Evolutionary conservation across 2,113 vertebrate genomes (phyloP).

Genomic region (Ictidomys tridecemlineatus): DNA sequence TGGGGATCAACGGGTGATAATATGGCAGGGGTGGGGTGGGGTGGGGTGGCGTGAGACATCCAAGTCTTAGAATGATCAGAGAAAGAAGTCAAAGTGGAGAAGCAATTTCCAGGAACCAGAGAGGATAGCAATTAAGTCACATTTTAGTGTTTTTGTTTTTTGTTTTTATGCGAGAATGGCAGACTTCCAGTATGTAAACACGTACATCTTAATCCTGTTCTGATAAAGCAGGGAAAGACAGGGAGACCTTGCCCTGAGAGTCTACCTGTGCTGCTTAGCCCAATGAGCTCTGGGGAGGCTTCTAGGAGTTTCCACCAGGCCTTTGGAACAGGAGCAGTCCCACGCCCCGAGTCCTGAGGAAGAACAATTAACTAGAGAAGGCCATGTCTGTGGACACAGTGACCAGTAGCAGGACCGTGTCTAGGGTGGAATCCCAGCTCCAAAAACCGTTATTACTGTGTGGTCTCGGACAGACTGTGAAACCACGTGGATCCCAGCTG

Average conservation of each 20-base stretch:
- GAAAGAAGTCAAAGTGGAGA: neutral
- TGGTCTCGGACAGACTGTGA: neutral
- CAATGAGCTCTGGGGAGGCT: neutral
- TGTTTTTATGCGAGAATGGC: neutral
- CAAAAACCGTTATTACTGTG: neutral
- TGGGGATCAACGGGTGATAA: neutral
- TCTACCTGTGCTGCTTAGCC: too few species aligned
- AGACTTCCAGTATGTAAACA: neutral
- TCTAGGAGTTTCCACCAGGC: neutral
- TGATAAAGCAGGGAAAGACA: neutral
- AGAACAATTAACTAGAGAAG: neutral
- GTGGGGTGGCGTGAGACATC: neutral
- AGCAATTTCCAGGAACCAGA: constrained; percentile 16
- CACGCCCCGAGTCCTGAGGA: neutral
- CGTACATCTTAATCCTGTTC: neutral
- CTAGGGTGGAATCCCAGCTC: neutral
- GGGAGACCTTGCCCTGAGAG: neutral
- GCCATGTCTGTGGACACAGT: accelerated
- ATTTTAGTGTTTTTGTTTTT: neutral
- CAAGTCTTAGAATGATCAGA: constrained; percentile 31
- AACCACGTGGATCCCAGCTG: neutral
- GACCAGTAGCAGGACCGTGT: too few species aligned
- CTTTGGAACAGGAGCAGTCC: neutral
- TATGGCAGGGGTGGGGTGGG: neutral
- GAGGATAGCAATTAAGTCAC: neutral